Evolutionary conservation across 64 coral and sea anemone species (phyloP).

Genomic region (Actinia tenebrosa): DNA sequence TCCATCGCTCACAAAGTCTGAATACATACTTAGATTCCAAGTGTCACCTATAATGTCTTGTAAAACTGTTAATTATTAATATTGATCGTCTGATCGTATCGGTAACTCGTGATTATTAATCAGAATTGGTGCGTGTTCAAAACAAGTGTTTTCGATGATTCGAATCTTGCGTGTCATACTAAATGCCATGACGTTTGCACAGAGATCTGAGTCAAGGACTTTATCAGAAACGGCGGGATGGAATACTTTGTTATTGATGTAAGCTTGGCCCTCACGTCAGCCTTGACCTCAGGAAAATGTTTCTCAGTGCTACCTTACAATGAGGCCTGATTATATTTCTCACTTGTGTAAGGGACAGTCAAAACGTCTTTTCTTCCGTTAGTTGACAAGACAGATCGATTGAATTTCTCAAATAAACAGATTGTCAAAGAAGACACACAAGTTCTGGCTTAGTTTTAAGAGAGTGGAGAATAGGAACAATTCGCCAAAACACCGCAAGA

Average conservation of each 20-base stretch:
- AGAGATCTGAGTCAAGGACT: background rate
- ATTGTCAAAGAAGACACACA: background rate
- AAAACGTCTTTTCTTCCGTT: background rate
- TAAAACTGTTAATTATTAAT: background rate
- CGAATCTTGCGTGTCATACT: constrained; percentile 4
- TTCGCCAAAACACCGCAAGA: background rate
- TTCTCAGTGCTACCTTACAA: background rate
- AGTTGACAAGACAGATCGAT: background rate
- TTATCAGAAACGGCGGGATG: background rate
- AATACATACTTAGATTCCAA: background rate
- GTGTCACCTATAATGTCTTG: background rate
- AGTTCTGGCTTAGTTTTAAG: background rate
- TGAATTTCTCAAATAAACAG: background rate
- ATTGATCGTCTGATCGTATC: background rate
- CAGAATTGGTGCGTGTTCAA: background rate
- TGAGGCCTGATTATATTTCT: background rate
- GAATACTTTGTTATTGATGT: constrained; percentile 2
- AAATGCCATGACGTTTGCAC: constrained; percentile 8
- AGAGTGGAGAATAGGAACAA: background rate
- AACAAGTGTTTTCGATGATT: background rate
- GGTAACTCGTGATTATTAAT: background rate
- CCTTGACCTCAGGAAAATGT: background rate
- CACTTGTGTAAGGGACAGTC: background rate
- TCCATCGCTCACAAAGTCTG: background rate
- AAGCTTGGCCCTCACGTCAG: constrained; percentile 3